phyloP scores from a whole-genome alignment of 2,797 vertebrate species.

The Euthynnus affinis region DNA sequence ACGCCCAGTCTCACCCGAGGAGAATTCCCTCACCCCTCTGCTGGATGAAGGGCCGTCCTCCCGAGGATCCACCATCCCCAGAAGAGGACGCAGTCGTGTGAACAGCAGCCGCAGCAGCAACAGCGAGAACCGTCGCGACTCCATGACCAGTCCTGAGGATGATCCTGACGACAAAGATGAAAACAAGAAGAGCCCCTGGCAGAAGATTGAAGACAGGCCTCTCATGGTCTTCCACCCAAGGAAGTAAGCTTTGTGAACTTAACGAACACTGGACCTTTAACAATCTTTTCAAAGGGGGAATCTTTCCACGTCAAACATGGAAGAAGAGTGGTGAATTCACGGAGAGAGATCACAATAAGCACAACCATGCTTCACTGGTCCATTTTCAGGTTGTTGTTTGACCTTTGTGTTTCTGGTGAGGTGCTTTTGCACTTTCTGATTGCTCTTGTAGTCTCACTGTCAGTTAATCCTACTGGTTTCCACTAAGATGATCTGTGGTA shows the following conservation, averaged over 20 bases:
- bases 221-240: slow-evolving; percentile 98
- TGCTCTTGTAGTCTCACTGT: slow-evolving; percentile 55
- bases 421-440: slow-evolving; percentile 55
- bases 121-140: slow-evolving; percentile 93
- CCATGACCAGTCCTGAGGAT: slow-evolving; percentile 95
- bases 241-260: slow-evolving; percentile 81
- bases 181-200: slow-evolving; percentile 98
- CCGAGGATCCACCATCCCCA: slow-evolving; percentile 87
- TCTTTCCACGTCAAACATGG: slow-evolving; percentile 28
- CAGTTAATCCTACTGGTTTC: slow-evolving; percentile 47
- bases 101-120: slow-evolving; percentile 95
- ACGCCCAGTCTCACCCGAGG: slow-evolving; percentile 92
- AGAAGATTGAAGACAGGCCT: slow-evolving; percentile 95
- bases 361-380: slow-evolving; percentile 71
- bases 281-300: slow-evolving; percentile 22
- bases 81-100: slow-evolving; percentile 90
- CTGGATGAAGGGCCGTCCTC: slow-evolving; percentile 89
- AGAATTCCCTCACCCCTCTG: slow-evolving; percentile 95
- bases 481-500: slow-evolving; percentile 40
- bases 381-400: slow-evolving; percentile 52
- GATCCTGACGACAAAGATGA: slow-evolving; percentile 92
- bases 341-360: slow-evolving; percentile 71
- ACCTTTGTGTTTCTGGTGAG: slow-evolving; percentile 54
- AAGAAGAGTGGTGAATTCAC: slow-evolving; percentile 49
- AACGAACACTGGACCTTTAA: slow-evolving; percentile 57